These are phyloP conservation scores for Athetis lepigone DNA, from an alignment of 2,888 invertebrate genomes.

Conservation along the genomic window DNA sequence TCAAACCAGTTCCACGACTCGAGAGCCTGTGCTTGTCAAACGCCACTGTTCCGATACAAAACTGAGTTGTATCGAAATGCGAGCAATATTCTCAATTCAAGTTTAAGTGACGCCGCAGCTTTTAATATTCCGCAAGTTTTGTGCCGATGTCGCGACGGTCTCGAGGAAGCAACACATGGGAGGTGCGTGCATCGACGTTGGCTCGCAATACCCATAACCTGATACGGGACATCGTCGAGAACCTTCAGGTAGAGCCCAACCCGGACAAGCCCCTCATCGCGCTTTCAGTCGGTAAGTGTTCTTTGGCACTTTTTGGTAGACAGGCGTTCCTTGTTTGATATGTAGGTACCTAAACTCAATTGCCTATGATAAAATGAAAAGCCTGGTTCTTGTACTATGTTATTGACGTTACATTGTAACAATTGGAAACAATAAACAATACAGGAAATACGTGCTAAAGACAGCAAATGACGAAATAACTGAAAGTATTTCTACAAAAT, in stretches of 20 bases:
- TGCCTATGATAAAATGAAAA: neutral
- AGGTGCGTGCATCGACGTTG: constrained; percentile 94
- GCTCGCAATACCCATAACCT: constrained; percentile 97
- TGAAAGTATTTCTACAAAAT: constrained; percentile 5
- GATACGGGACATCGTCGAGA: constrained; percentile 97
- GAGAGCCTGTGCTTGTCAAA: constrained; percentile 80
- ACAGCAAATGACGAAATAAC: constrained; percentile 1
- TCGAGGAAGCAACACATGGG: constrained; percentile 91
- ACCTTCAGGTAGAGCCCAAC: constrained; percentile 97
- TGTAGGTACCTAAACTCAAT: neutral
- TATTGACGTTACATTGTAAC: neutral
- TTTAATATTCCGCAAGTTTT: constrained; percentile 79
- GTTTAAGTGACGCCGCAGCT: constrained; percentile 82
- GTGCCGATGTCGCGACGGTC: constrained; percentile 88
- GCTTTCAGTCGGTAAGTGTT: constrained; percentile 95
- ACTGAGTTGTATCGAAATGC: constrained; percentile 84
- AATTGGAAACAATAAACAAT: neutral
- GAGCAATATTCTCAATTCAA: constrained; percentile 86
- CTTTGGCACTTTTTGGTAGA: neutral
- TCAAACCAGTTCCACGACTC: constrained; percentile 87
- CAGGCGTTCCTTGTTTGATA: neutral
- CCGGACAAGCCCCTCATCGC: constrained; percentile 98
- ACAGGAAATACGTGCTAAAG: too few species aligned
- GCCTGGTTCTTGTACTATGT: neutral
- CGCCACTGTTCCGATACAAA: constrained; percentile 86